Evolutionary conservation across 2,113 vertebrate species (phyloP).

Genomic region (Pelmatolapia mariae): DNA sequence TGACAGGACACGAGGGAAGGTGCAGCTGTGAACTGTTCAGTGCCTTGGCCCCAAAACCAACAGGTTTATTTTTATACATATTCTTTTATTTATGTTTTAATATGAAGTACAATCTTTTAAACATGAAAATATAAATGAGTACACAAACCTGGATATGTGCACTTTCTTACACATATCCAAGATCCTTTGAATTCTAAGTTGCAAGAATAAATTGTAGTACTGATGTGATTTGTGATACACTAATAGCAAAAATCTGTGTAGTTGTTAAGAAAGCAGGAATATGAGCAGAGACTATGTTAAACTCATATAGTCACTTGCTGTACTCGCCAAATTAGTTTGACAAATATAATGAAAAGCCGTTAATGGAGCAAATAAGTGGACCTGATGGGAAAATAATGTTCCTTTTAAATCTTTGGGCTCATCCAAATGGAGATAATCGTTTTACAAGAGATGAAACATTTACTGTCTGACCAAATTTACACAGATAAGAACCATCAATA

Average conservation of each 20-base stretch:
- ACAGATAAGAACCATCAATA: neutral
- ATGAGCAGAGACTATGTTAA: neutral
- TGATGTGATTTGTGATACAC: neutral
- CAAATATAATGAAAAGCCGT: neutral
- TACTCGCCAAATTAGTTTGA: neutral
- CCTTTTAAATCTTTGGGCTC: neutral
- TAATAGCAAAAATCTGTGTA: neutral
- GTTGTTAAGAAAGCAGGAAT: neutral
- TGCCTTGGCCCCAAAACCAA: fast-evolving
- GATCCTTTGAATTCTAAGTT: neutral
- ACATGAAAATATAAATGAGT: neutral
- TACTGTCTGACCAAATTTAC: neutral
- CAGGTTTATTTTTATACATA: neutral
- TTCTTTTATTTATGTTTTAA: neutral
- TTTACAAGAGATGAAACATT: neutral
- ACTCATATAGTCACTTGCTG: neutral
- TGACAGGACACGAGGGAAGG: neutral
- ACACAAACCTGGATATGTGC: neutral
- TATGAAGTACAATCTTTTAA: neutral
- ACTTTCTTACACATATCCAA: neutral
- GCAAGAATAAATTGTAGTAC: neutral
- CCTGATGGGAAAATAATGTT: neutral
- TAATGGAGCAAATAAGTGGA: neutral
- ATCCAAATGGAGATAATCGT: fast-evolving
- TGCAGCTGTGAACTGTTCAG: neutral